Evolutionary conservation across 2,888 invertebrate genomes (phyloP).

Genomic region (Athrips mouffetella): DNA sequence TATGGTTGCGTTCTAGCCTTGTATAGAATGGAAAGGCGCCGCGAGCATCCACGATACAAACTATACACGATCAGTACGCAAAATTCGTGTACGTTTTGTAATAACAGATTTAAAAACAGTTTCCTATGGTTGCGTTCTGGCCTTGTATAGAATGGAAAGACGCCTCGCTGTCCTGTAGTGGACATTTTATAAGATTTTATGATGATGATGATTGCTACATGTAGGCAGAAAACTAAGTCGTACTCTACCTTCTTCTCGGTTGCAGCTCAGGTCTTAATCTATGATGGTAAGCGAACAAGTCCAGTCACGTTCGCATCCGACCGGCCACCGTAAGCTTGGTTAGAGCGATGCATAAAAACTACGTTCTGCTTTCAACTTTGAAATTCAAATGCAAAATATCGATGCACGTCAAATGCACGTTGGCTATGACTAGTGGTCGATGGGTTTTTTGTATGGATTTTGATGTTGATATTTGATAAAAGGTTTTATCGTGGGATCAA

Average conservation of each 20-base stretch:
- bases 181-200: no score
- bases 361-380: conserved; percentile 70
- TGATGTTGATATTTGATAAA: neutral
- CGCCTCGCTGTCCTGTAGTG: no score
- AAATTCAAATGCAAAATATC: conserved; percentile 69
- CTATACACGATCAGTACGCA: no score
- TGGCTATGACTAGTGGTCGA: neutral
- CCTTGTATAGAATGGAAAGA: no score
- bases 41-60: no score
- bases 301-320: conserved; percentile 60
- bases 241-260: neutral
- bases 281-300: conserved; percentile 52
- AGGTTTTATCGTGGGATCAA: no score
- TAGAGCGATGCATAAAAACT: conserved; percentile 75
- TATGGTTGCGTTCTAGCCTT: no score
- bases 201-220: no score
- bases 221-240: neutral
- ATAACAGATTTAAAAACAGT: no score
- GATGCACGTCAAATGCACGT: conserved; percentile 39
- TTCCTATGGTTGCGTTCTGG: no score
- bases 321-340: conserved; percentile 72
- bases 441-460: neutral
- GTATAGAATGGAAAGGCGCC: no score
- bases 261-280: conserved; percentile 36
- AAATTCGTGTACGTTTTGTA: no score